A percentile compares a stretch with the other conserved stretches of the same genome.
These are phyloP conservation scores for Clanis bilineata DNA, from an alignment of 2,888 invertebrate genomes.

Conservation along the genomic window DNA sequence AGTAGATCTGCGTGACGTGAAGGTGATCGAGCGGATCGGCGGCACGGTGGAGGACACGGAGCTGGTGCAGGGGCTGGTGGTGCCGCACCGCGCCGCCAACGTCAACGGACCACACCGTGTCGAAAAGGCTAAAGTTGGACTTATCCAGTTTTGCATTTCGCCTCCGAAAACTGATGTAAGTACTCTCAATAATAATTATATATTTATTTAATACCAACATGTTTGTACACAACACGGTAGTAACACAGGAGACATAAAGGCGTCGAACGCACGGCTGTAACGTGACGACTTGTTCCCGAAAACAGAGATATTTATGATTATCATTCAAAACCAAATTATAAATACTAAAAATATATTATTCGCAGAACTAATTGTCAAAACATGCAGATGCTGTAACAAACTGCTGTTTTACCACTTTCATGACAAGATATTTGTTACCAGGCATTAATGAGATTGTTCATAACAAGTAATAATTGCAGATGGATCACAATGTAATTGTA, in stretches of 20 bases:
- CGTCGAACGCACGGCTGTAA: no score
- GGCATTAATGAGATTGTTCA: no score
- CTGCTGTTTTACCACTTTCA: no score
- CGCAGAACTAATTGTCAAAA: no score
- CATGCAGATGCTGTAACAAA: no score
- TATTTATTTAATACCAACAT: background rate
- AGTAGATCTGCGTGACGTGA: slow-evolving; percentile 97
- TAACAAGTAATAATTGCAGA: slow-evolving; percentile 72
- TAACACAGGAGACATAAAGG: no score
- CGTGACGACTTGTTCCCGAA: no score
- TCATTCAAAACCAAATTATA: no score
- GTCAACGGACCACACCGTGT: slow-evolving; percentile 95
- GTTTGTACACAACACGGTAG: no score
- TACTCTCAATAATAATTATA: slow-evolving; percentile 24
- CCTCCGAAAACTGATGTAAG: slow-evolving; percentile 99
- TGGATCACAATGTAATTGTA: slow-evolving; percentile 97
- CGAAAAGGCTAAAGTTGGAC: slow-evolving; percentile 98
- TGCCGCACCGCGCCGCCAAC: slow-evolving; percentile 94
- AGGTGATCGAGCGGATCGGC: slow-evolving; percentile 97
- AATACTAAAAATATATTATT: no score
- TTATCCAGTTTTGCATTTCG: slow-evolving; percentile 99
- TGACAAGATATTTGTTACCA: no score
- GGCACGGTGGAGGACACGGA: slow-evolving; percentile 99
- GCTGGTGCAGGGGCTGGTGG: slow-evolving; percentile 96
- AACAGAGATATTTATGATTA: no score